Base-by-base conservation (phyloP, 2,888 invertebrate species). In the Acutogordius australiensis region DNA sequence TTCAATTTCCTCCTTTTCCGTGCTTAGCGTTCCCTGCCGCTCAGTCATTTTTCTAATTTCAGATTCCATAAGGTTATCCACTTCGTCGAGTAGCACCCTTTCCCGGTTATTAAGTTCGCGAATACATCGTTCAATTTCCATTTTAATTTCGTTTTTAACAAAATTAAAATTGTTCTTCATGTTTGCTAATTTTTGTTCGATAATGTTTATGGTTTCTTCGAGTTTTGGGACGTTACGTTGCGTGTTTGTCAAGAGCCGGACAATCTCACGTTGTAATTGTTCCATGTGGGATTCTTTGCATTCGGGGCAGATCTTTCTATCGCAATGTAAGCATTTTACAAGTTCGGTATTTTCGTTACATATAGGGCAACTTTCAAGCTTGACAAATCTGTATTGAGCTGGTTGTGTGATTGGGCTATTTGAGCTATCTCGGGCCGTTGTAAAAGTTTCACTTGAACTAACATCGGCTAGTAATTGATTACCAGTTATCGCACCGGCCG, bases 261-360 rank as follows among this genome's bases (percentile, higher is more conserved):
- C 8, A 27, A 57, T 29, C 76, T 90, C 88, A 62, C 88, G 78
- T 65, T 87, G 79, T 62, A 91, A 75, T 64, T 90, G 87, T 70
- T 91, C 90, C 80, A 87, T 82, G 71, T 94, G 91, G 18, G 87
- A 85, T 45, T 70, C 70, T 72, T 88, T 88, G 74, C 97, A 97
- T 69, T 88, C 87, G 65, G 82, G 81, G 72, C 94, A 97, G 63
- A 91, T 82, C 74, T 87, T 85, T 70, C 90, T 87, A 68, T 91
- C 88, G 74, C 97, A 97, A 72, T 97, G 94, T 28, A 82, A 81
- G 72, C 94, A 97, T 59, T 79, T 75, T 27, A 66, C 66, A 44
- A 69, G 66, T 62, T 69, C 67, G 2, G 68, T 66, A 62, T 70
- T 70, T 61, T 70, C 68, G 60, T 69, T 68, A 62, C 70, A 71